Base-by-base conservation (phyloP, 1,140 invertebrate genomes). In the Cardiocondyla obscurior region DNA sequence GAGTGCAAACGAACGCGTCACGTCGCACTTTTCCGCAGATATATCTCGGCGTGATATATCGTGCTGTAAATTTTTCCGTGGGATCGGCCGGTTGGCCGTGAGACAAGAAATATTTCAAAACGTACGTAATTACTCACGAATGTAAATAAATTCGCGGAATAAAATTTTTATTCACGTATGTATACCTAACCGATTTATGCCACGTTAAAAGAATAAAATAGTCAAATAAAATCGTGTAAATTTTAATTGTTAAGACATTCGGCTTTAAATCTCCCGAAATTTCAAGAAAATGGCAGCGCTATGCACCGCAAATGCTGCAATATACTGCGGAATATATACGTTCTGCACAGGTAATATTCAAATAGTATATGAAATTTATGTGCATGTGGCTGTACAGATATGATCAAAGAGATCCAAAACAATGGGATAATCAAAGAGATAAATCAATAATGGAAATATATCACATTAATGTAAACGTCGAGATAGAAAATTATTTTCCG, bases 21-120 rank as follows among this genome's bases (percentile, higher is more conserved):
- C 44, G 44, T 44, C 16, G 33, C 33, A 39, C 49, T 67, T 62
- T 67, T 67, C 62, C 22, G 8, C 39, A 25, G 16, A 49, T 62
- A 44, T 62, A 22, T 62, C 60, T 77, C 33, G 53, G 36, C 64
- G 67, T 65, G 74, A 65, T 77, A 28, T 67, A 77, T 65, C 6
- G 67, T 39, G 46, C 60, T 51, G 33, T 25, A 44, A 79, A 42
- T 79, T 79, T 55, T 69, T 36, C 8, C 28, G n/a, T 64, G 42
- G 7, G 46, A 64, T 76, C 36, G 46, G 14, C 28, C 19, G 42
- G 16, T 49, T 28, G 39, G n/a, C 19, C 30, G 30, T 19, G 8
- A 36, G 30, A 62, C 28, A 33, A 46, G 39, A 62, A 6, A 33
- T 46, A n/a, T 28, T 64, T 49, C 19, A 76, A 22, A n/a, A 44